A percentile compares a stretch with the other conserved stretches of the same genome.
phyloP scores from a whole-genome alignment of 2,113 vertebrate genomes.

The Coracopsis vasa region DNA sequence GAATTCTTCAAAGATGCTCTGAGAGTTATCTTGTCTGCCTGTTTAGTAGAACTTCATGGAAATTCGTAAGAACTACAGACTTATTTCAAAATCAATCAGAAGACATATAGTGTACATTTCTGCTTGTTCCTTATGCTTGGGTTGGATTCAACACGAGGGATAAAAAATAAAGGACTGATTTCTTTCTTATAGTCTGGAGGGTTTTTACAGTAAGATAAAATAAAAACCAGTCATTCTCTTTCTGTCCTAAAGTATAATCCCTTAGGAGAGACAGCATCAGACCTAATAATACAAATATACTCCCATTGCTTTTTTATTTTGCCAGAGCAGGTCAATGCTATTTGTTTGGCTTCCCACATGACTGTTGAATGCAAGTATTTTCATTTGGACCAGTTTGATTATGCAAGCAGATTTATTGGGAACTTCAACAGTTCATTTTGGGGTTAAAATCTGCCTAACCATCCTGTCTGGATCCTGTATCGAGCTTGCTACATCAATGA shows the following conservation, averaged over 20 bases:
- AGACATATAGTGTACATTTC: background rate
- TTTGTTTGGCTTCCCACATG: background rate
- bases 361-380: background rate
- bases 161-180: background rate
- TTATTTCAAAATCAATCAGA: background rate
- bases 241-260: background rate
- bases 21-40: background rate
- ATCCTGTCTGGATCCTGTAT: background rate
- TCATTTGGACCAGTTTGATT: background rate
- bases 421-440: background rate
- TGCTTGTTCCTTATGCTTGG: background rate
- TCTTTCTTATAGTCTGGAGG: background rate
- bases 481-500: rapidly evolving
- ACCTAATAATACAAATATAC: background rate
- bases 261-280: background rate
- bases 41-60: background rate
- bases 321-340: background rate
- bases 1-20: background rate
- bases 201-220: background rate
- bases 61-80: background rate
- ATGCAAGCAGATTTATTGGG: background rate
- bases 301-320: background rate
- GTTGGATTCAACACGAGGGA: background rate
- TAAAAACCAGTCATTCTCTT: background rate
- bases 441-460: background rate